Percentiles rank a stretch among this genome's conserved stretches.
These are phyloP conservation scores for Platyscapa corneri DNA, from an alignment of 1,140 invertebrate species.

Conservation along the genomic window DNA sequence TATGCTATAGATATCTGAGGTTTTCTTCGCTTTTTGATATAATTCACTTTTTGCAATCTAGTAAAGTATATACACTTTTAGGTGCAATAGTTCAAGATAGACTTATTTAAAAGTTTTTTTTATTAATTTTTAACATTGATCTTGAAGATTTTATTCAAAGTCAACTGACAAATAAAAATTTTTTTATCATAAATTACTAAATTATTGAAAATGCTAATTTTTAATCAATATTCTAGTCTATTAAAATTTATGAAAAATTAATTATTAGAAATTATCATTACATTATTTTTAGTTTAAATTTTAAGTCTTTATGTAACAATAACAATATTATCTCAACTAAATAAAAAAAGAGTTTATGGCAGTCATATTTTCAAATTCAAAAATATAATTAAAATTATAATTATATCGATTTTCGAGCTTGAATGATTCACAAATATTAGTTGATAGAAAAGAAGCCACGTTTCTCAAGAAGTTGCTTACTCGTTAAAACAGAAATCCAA, in stretches of 20 bases:
- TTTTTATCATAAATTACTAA: background rate
- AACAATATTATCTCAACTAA: too few relatives aligned
- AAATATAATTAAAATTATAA: constrained; percentile 27
- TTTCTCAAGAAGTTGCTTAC: constrained; percentile 57
- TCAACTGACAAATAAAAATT: background rate
- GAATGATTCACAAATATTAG: constrained; percentile 50
- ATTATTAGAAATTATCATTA: too few relatives aligned
- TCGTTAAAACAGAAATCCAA: constrained; percentile 56
- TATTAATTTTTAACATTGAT: background rate
- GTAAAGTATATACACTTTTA: background rate
- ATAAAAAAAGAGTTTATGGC: background rate
- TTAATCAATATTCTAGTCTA: too few relatives aligned
- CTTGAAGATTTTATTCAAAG: background rate
- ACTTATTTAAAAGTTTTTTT: constrained; percentile 9
- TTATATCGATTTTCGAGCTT: background rate
- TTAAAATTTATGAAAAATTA: too few relatives aligned
- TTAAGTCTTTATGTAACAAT: too few relatives aligned
- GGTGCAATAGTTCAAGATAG: background rate
- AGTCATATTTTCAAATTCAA: background rate
- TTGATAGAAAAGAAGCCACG: constrained; percentile 61
- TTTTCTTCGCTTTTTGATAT: constrained; percentile 52
- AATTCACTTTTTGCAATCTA: constrained; percentile 25
- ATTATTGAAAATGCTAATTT: background rate
- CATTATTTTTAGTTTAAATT: too few relatives aligned
- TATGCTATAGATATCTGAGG: constrained; percentile 56